Conservation (phyloP, 2,888 invertebrate genomes). For the Eudiplozoon nipponicum region DNA sequence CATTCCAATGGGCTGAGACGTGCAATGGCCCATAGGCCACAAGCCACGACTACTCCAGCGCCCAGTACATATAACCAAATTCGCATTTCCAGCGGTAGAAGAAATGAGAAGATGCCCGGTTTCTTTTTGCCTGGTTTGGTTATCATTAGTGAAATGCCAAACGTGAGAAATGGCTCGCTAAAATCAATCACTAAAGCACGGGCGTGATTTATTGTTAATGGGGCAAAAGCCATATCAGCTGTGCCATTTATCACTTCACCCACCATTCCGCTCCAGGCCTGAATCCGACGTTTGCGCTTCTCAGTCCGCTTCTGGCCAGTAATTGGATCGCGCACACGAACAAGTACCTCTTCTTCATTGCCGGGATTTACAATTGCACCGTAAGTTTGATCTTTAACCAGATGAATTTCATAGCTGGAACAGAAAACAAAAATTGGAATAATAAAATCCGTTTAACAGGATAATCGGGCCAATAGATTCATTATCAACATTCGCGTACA, state of each 20-base stretch:
- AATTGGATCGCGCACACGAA: too few relatives aligned
- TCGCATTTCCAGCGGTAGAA: conserved; percentile 7
- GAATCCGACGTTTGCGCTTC: conserved; percentile 15
- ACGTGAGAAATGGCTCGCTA: conserved; percentile 16
- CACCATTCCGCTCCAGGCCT: conserved; percentile 25
- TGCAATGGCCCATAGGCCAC: conserved; percentile 11
- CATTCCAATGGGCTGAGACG: conserved; percentile 15
- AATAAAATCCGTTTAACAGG: too few relatives aligned
- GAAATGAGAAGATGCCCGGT: conserved; percentile 16
- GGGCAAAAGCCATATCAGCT: conserved; percentile 15
- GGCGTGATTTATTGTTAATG: conserved; percentile 12
- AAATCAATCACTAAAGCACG: conserved; percentile 12
- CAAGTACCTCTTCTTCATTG: too few relatives aligned
- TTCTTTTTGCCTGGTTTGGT: conserved; percentile 15
- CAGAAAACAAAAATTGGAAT: too few relatives aligned
- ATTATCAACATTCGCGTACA: too few relatives aligned
- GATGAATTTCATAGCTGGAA: too few relatives aligned
- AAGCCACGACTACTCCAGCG: conserved; percentile 11
- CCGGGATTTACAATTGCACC: too few relatives aligned
- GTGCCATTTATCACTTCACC: conserved; percentile 23
- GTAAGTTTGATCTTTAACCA: too few relatives aligned
- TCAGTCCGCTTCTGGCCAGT: too few relatives aligned
- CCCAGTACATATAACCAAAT: conserved; percentile 12
- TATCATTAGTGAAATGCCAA: conserved; percentile 16
- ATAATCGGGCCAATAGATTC: too few relatives aligned